Conservation (phyloP, 23 tunicate species). For the Ascidia mentula region DNA sequence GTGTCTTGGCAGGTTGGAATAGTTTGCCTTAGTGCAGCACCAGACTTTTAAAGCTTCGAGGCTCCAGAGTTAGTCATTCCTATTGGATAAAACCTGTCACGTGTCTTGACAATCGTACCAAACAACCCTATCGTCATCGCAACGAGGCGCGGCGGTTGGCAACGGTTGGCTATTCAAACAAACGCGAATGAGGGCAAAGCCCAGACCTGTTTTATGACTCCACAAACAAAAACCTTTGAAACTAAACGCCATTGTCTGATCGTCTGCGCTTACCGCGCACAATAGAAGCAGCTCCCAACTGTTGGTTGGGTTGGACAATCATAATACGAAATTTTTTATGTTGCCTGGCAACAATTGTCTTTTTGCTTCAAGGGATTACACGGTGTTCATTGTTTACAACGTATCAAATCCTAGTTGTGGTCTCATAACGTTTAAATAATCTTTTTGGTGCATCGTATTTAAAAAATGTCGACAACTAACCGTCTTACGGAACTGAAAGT, state of each 20-base stretch:
- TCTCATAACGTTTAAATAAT: too few relatives aligned
- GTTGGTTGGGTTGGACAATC: too few relatives aligned
- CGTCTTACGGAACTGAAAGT: too few relatives aligned
- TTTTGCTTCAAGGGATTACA: too few relatives aligned
- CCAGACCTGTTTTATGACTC: neutral
- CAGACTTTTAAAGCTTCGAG: neutral
- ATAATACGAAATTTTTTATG: neutral
- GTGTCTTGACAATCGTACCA: neutral
- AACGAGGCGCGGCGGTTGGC: neutral
- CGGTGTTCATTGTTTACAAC: too few relatives aligned
- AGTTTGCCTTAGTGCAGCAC: neutral
- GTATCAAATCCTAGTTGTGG: too few relatives aligned
- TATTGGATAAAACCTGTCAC: neutral
- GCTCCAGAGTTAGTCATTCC: neutral
- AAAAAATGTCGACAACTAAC: too few relatives aligned
- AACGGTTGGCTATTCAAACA: conserved; percentile 8
- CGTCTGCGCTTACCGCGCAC: neutral
- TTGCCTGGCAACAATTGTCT: too few relatives aligned
- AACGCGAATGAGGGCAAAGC: neutral
- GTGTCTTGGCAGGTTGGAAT: conserved; percentile 11
- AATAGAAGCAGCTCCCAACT: neutral
- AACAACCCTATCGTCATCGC: neutral
- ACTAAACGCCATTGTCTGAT: neutral
- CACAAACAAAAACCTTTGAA: neutral
- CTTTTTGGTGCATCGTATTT: too few relatives aligned